Percentiles rank a stretch among this genome's conserved stretches.
phyloP scores from a whole-genome alignment of 2,888 invertebrate genomes.

The Ditula angustiorana region DNA sequence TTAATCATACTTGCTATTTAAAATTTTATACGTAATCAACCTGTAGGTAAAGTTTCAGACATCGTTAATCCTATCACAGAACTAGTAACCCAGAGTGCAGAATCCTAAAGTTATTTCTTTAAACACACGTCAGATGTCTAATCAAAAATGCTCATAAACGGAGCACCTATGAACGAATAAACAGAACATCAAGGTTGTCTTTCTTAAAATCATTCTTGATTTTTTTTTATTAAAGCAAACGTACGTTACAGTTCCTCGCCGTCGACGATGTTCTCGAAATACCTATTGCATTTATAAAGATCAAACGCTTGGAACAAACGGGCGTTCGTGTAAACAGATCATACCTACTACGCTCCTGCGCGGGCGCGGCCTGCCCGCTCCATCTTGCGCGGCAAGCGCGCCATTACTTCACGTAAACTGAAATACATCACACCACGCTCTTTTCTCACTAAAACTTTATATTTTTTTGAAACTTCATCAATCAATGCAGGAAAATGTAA shows the following conservation, averaged over 20 bases:
- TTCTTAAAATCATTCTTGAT: slow-evolving; percentile 77
- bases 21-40: too few relatives aligned
- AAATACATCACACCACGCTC: slow-evolving; percentile 58
- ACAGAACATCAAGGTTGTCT: slow-evolving; percentile 81
- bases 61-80: neutral
- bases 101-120: slow-evolving; percentile 60
- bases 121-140: slow-evolving; percentile 72
- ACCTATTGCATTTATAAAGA: slow-evolving; percentile 85
- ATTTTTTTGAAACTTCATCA: slow-evolving; percentile 3
- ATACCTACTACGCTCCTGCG: slow-evolving; percentile 54
- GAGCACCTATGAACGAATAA: slow-evolving; percentile 71
- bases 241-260: slow-evolving; percentile 63
- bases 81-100: slow-evolving; percentile 8
- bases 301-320: slow-evolving; percentile 82
- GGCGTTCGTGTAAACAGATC: slow-evolving; percentile 81
- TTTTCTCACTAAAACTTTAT: slow-evolving; percentile 33
- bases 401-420: slow-evolving; percentile 59
- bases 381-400: slow-evolving; percentile 39
- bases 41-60: too few relatives aligned
- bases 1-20: too few relatives aligned
- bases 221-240: slow-evolving; percentile 77
- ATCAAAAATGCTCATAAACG: slow-evolving; percentile 75
- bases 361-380: slow-evolving; percentile 37
- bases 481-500: neutral
- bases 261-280: slow-evolving; percentile 80